Conservation (phyloP, 2,113 vertebrate genomes). For the Benitochromis conjunctus region DNA sequence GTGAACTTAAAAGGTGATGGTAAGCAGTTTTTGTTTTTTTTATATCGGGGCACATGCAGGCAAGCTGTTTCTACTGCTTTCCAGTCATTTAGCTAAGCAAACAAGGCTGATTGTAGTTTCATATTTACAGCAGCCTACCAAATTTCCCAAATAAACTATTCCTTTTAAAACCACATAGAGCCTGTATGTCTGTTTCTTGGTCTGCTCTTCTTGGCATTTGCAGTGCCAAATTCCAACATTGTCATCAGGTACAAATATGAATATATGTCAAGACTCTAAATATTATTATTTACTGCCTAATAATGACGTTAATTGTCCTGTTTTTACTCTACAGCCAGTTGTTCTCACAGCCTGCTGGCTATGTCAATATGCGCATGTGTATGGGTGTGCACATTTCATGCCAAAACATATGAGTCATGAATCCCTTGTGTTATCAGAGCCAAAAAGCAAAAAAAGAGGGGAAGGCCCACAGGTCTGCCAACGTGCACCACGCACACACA, state of each 20-base stretch:
- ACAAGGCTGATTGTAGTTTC: not conserved
- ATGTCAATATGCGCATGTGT: not conserved
- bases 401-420: constrained; percentile 24
- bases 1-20: not conserved
- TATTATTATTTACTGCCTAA: not conserved
- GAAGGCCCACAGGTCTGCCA: not conserved
- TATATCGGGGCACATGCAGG: not conserved
- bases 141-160: not conserved
- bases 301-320: not conserved
- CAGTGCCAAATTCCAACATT: not conserved
- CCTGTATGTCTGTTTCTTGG: not conserved
- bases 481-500: not conserved
- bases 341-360: not conserved
- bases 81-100: not conserved
- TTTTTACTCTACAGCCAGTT: not conserved
- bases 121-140: not conserved
- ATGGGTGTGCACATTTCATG: not conserved
- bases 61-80: not conserved
- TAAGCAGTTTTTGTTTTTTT: not conserved
- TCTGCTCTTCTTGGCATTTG: not conserved
- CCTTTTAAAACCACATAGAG: not conserved
- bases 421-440: constrained; percentile 23
- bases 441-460: not conserved
- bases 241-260: not conserved
- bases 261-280: not conserved